Percentiles rank a stretch among this genome's conserved stretches.
Conservation (phyloP, 2,113 vertebrate genomes). For the Bubo scandiacus region DNA sequence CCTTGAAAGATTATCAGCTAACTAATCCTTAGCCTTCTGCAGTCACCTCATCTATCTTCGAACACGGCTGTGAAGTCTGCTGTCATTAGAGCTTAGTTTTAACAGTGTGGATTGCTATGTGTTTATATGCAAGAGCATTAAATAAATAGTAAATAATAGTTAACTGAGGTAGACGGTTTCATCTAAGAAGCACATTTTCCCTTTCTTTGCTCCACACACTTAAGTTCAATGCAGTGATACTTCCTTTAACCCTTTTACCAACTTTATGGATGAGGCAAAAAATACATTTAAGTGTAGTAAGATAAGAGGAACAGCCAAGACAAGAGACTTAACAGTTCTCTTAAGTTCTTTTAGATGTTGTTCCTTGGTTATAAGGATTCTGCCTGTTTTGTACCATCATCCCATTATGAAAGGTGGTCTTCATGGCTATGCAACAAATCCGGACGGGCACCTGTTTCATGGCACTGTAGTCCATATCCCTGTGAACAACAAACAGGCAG, state of each 20-base stretch:
- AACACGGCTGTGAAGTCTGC: neutral
- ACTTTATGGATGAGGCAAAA: fast-evolving
- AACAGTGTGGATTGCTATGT: neutral
- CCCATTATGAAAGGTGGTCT: neutral
- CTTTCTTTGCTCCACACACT: neutral
- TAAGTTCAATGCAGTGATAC: neutral
- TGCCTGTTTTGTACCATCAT: neutral
- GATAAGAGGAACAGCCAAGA: neutral
- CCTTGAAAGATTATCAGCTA: neutral
- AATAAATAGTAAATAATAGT: neutral
- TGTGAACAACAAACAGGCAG: neutral
- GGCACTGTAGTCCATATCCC: neutral
- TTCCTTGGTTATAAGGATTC: neutral
- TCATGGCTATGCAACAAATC: neutral
- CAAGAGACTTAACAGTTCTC: neutral
- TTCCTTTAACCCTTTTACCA: neutral
- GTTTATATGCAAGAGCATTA: neutral
- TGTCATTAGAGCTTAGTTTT: neutral
- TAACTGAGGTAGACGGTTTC: neutral
- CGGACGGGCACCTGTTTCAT: neutral
- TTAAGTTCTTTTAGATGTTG: neutral
- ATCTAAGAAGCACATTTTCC: neutral
- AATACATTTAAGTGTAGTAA: neutral
- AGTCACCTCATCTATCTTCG: neutral
- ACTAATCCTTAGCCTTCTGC: neutral